Conservation (phyloP, 23 tunicate species). For the Aplidium turbinatum region DNA sequence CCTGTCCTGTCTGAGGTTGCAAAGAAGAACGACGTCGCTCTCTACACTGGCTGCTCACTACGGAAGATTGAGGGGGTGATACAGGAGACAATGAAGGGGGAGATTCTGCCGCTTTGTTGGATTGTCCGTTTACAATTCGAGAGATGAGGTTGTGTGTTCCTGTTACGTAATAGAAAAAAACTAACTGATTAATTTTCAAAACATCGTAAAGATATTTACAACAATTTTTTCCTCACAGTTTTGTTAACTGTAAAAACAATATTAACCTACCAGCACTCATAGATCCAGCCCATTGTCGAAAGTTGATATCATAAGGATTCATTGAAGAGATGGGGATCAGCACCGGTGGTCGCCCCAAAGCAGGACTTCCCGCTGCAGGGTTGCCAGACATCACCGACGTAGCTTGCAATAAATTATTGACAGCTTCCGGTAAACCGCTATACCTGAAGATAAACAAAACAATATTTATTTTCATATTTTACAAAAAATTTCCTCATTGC, state of each 20-base stretch:
- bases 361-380: slow-evolving; percentile 25
- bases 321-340: slow-evolving; percentile 82
- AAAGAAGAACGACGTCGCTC: slow-evolving; percentile 21
- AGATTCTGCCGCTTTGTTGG: slow-evolving; percentile 11
- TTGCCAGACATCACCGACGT: slow-evolving; percentile 40
- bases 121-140: slow-evolving; percentile 43
- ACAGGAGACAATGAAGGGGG: slow-evolving; percentile 54
- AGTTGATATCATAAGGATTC: slow-evolving; percentile 72
- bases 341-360: slow-evolving; percentile 64
- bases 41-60: slow-evolving; percentile 12
- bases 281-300: slow-evolving; percentile 65
- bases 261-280: slow-evolving; percentile 59
- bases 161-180: no score
- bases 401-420: slow-evolving; percentile 53
- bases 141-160: slow-evolving; percentile 50
- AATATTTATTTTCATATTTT: no score
- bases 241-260: no score
- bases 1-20: slow-evolving; percentile 8
- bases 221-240: no score
- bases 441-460: no score
- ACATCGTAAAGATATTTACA: no score
- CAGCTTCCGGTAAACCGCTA: slow-evolving; percentile 67
- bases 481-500: no score
- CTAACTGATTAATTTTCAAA: no score
- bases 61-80: slow-evolving; percentile 38